Evolutionary conservation across 1,140 invertebrate species (phyloP).

Genomic region (Drosophila serrata): DNA sequence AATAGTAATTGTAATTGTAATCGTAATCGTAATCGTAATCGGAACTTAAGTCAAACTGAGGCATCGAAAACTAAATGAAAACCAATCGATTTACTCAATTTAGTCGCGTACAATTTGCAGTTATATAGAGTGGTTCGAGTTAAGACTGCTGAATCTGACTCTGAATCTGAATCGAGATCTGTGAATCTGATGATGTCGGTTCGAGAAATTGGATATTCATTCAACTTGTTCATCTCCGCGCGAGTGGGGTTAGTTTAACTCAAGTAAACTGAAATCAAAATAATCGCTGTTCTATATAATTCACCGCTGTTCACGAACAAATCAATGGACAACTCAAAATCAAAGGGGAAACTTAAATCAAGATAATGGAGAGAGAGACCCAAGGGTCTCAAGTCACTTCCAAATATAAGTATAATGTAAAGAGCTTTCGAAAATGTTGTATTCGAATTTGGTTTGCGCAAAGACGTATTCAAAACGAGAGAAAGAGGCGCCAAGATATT

Average conservation of each 20-base stretch:
- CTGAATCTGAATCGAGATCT: conserved; percentile 40
- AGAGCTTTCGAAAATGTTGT: conserved; percentile 35
- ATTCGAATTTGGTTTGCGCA: conserved; percentile 31
- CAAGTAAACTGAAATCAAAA: conserved; percentile 13
- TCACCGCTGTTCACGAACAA: conserved; percentile 65
- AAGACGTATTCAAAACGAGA: conserved; percentile 46
- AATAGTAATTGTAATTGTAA: conserved; percentile 27
- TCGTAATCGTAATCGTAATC: conserved; percentile 27
- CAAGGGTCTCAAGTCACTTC: conserved; percentile 31
- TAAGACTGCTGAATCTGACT: conserved; percentile 45
- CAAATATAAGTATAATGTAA: conserved; percentile 33
- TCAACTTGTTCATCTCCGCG: conserved; percentile 14
- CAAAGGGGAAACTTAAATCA: conserved; percentile 23
- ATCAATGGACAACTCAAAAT: conserved; percentile 47
- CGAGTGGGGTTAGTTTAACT: conserved; percentile 33
- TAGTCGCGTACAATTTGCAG: conserved; percentile 56
- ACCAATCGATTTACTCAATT: conserved; percentile 54
- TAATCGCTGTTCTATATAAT: conserved; percentile 41
- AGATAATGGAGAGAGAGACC: conserved; percentile 1
- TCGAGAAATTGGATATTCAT: conserved; percentile 33
- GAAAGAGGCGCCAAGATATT: conserved; percentile 57
- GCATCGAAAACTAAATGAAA: conserved; percentile 33
- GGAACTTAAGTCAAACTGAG: conserved; percentile 28
- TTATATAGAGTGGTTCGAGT: conserved; percentile 18
- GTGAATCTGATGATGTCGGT: conserved; percentile 36